phyloP scores from a whole-genome alignment of 2,797 vertebrate species.

The Sebastes itinus region DNA sequence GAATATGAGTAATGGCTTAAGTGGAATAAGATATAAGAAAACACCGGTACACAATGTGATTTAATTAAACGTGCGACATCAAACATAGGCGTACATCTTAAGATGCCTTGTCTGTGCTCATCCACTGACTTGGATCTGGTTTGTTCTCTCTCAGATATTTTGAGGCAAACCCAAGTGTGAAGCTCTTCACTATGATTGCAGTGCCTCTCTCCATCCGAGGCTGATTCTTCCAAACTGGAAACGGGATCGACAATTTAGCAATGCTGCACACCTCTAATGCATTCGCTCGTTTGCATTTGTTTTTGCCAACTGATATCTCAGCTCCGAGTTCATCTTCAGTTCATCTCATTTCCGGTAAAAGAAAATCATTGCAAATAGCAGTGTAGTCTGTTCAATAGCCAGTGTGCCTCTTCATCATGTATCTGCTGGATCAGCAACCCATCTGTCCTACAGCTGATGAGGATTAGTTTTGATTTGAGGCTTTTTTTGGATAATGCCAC shows the following conservation, averaged over 20 bases:
- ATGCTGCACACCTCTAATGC: conserved; percentile 2
- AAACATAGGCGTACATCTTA: neutral
- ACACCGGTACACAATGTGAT: neutral
- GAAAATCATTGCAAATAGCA: neutral
- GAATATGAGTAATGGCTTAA: neutral
- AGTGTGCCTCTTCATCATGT: neutral
- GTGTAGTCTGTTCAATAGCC: neutral
- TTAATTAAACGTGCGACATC: conserved; percentile 12
- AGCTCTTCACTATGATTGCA: neutral
- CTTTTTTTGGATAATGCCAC: neutral
- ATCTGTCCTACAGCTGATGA: conserved; percentile 17
- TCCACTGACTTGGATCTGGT: neutral
- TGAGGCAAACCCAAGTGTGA: neutral
- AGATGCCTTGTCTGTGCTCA: neutral
- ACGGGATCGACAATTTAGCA: neutral
- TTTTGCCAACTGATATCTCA: conserved; percentile 5
- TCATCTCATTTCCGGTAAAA: neutral
- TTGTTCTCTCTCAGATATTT: neutral
- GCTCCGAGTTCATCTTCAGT: conserved; percentile 1
- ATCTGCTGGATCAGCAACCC: conserved; percentile 8
- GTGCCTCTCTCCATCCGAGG: neutral
- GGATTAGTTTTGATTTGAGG: conserved; percentile 6
- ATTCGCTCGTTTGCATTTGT: conserved; percentile 1
- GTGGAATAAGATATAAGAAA: neutral
- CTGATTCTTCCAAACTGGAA: conserved; percentile 19